Evolutionary conservation across 2,797 vertebrate species (phyloP).

Genomic region (Fratercula arctica): DNA sequence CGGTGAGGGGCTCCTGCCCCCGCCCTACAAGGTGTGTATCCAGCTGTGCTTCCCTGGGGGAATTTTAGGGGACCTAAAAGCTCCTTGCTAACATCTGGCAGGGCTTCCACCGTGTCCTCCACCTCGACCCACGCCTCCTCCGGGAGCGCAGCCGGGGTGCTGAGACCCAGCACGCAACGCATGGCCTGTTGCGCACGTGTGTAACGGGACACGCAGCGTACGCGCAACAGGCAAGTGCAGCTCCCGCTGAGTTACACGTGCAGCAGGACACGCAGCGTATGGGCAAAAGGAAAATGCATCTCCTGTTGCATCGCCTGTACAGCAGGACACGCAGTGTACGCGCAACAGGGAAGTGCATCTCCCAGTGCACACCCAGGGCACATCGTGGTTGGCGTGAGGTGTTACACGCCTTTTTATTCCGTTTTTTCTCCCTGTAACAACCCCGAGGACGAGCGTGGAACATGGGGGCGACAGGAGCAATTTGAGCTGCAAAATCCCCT

Average conservation of each 20-base stretch:
- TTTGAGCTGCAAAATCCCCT: background rate
- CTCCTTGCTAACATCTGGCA: background rate
- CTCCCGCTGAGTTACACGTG: background rate
- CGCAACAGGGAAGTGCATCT: background rate
- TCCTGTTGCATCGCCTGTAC: background rate
- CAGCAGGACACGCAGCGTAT: background rate
- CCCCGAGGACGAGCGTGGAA: fast-evolving
- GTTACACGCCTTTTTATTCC: fast-evolving
- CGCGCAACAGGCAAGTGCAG: background rate
- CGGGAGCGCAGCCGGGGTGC: background rate
- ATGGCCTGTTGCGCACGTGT: background rate
- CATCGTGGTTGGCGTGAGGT: fast-evolving
- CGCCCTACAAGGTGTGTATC: background rate
- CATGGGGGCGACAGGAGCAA: background rate
- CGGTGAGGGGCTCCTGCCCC: background rate
- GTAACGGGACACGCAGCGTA: background rate
- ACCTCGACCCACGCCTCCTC: background rate
- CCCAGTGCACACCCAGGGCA: fast-evolving
- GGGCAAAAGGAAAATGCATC: background rate
- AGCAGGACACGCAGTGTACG: background rate
- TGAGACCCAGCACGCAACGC: background rate
- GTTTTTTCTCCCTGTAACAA: fast-evolving
- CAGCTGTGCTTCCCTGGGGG: background rate
- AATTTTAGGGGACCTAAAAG: background rate
- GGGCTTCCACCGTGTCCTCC: background rate